Conservation (phyloP, 92 coral and sea anemone species). For the Muricea muricata region DNA sequence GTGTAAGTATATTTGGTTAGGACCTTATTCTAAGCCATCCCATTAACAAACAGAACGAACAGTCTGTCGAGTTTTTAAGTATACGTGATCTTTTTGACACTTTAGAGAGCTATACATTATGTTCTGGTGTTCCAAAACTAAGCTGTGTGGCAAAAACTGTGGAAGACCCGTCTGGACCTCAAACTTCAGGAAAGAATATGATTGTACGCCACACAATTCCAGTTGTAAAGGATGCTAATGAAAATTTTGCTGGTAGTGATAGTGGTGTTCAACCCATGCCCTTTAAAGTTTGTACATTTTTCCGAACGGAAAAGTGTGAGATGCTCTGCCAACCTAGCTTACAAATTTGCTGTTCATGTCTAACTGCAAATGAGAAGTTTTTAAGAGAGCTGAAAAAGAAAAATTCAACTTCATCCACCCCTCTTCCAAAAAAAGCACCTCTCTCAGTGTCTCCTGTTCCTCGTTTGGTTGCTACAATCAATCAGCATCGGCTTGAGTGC, state of each 20-base stretch:
- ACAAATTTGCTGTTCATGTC: not conserved
- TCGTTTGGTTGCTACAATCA: not conserved
- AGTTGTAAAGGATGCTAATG: not conserved
- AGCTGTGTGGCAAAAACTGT: conserved; percentile 7
- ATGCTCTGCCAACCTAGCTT: not conserved
- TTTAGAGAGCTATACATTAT: not conserved
- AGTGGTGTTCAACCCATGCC: conserved; percentile 8
- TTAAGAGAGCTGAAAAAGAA: not conserved
- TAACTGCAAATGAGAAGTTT: not conserved
- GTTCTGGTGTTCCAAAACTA: conserved; percentile 6
- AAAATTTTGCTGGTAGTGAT: not conserved
- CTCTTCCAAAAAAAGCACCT: not conserved
- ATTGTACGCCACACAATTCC: conserved; percentile 16
- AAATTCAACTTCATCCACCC: not conserved
- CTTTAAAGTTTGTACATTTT: not conserved
- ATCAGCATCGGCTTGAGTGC: not conserved
- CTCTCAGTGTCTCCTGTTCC: conserved; percentile 10
- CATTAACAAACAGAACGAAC: not conserved
- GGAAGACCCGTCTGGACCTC: not conserved
- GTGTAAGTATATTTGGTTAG: conserved; percentile 15
- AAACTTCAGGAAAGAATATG: conserved; percentile 2
- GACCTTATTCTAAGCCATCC: not conserved
- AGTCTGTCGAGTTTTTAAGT: not conserved
- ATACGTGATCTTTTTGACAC: not conserved
- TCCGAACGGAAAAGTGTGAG: not conserved